These are phyloP conservation scores for Onychorhynchus coronatus DNA, from an alignment of 2,113 vertebrate genomes.

Conservation along the genomic window DNA sequence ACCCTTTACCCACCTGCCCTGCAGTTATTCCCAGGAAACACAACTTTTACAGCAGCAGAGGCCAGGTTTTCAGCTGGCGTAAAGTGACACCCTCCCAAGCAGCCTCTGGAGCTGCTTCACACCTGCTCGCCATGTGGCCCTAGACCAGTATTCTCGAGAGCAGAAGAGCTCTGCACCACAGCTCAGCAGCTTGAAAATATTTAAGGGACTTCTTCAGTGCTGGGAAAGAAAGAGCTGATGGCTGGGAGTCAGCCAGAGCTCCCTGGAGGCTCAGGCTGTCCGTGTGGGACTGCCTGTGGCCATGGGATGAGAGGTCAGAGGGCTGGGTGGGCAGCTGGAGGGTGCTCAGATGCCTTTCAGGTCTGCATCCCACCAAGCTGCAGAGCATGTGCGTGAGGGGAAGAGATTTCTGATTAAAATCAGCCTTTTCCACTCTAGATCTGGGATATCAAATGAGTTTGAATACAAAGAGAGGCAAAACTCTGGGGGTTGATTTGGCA, in stretches of 20 bases:
- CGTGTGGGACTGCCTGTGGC: accelerated
- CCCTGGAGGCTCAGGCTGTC: background rate
- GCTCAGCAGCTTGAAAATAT: background rate
- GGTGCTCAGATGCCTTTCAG: background rate
- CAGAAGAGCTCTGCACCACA: background rate
- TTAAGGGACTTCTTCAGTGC: background rate
- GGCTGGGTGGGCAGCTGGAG: background rate
- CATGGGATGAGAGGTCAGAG: accelerated
- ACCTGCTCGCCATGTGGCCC: accelerated
- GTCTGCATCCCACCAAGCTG: background rate
- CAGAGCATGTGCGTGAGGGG: background rate
- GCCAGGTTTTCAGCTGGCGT: background rate
- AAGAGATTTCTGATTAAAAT: background rate
- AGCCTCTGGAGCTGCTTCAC: background rate
- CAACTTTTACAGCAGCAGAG: background rate
- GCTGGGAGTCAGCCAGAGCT: background rate
- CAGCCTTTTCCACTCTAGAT: background rate
- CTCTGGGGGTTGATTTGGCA: background rate
- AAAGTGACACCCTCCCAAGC: background rate
- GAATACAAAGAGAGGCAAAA: background rate
- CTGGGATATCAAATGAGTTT: background rate
- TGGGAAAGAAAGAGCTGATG: background rate
- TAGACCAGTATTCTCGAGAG: accelerated
- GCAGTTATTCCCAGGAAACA: background rate
- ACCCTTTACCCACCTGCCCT: background rate